phyloP scores from a whole-genome alignment of 2,113 vertebrate genomes.

The Austrofundulus limnaeus region DNA sequence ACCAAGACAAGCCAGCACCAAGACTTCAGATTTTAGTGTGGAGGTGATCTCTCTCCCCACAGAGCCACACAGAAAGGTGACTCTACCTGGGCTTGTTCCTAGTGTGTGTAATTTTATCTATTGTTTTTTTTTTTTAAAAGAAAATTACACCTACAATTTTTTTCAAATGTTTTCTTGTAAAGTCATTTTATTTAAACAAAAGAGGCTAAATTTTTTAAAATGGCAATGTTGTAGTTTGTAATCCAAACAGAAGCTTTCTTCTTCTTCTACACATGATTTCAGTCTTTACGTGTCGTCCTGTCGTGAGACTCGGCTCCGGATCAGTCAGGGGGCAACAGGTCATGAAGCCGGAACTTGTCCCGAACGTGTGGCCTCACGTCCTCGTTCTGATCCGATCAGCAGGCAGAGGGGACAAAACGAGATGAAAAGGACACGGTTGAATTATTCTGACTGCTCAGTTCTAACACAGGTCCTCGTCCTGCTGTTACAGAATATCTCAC shows the following conservation, averaged over 20 bases:
- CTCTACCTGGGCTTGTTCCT: slow-evolving; percentile 82
- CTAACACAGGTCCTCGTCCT: neutral
- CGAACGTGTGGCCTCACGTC: slow-evolving; percentile 97
- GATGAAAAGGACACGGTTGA: no score
- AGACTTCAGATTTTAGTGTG: slow-evolving; percentile 59
- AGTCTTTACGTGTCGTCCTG: slow-evolving; percentile 57
- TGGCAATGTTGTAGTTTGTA: slow-evolving; percentile 91
- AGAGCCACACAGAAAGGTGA: slow-evolving; percentile 67
- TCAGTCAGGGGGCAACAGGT: slow-evolving; percentile 97
- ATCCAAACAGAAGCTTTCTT: slow-evolving; percentile 85
- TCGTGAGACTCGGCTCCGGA: slow-evolving; percentile 19
- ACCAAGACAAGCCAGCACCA: slow-evolving; percentile 86
- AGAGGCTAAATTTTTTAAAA: slow-evolving; percentile 85
- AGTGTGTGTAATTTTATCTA: slow-evolving; percentile 40
- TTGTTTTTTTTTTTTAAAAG: slow-evolving; percentile 26
- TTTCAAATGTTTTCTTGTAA: slow-evolving; percentile 51
- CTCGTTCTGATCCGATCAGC: slow-evolving; percentile 85
- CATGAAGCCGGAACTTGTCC: slow-evolving; percentile 97
- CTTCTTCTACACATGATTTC: slow-evolving; percentile 33
- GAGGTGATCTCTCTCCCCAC: slow-evolving; percentile 43
- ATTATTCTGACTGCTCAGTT: no score
- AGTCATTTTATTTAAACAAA: slow-evolving; percentile 30
- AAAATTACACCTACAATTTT: slow-evolving; percentile 61
- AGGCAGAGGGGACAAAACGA: neutral
- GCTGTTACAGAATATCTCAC: slow-evolving; percentile 63